These are phyloP conservation scores for Trematomus bernacchii DNA, from an alignment of 2,797 vertebrate species.

Conservation along the genomic window DNA sequence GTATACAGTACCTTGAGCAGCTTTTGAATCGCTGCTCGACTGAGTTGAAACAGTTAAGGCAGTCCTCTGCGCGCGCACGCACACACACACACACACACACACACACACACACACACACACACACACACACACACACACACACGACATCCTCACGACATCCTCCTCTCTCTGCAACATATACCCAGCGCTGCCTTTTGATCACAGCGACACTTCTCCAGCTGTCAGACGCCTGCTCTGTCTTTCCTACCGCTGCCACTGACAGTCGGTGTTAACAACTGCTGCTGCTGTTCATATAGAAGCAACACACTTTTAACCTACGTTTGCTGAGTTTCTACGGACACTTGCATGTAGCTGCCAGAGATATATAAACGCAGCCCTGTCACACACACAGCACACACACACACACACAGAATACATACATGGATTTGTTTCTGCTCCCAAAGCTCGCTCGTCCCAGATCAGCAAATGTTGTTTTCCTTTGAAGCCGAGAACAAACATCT, in stretches of 20 bases:
- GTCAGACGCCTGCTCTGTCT: constrained; percentile 6
- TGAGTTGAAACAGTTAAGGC: background rate
- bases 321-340: no score
- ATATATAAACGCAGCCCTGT: background rate
- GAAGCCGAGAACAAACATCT: constrained; percentile 32
- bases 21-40: background rate
- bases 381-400: background rate
- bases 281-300: background rate
- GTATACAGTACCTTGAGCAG: background rate
- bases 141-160: no score
- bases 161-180: background rate
- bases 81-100: no score
- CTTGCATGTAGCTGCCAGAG: no score
- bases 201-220: background rate
- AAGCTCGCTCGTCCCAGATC: constrained; percentile 20
- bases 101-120: no score
- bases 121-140: no score
- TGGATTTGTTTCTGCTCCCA: background rate
- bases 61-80: background rate
- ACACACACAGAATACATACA: background rate
- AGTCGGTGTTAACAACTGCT: background rate
- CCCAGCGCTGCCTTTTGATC: background rate
- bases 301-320: no score
- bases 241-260: background rate
- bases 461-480: constrained; percentile 43